A percentile compares a stretch with the other conserved stretches of the same genome.
phyloP scores from a whole-genome alignment of 2,797 vertebrate genomes.

The Melanotaenia nigrans region DNA sequence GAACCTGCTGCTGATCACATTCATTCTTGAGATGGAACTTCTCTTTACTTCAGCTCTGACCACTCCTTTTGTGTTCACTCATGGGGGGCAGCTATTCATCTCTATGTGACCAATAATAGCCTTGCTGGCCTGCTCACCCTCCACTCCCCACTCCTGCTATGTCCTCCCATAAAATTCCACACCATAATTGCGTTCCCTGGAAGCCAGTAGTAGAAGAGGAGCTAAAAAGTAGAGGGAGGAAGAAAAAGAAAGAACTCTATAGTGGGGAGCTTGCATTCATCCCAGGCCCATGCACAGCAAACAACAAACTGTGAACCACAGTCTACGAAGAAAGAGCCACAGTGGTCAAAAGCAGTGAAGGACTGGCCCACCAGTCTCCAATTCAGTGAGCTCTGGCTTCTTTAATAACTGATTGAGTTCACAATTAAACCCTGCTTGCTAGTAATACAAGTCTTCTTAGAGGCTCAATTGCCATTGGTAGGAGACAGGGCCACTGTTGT shows the following conservation, averaged over 20 bases:
- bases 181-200: slow-evolving; percentile 78
- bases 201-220: slow-evolving; percentile 70
- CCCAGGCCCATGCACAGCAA: slow-evolving; percentile 78
- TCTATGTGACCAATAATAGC: slow-evolving; percentile 81
- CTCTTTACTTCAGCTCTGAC: slow-evolving; percentile 74
- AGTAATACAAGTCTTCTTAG: slow-evolving; percentile 85
- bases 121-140: slow-evolving; percentile 64
- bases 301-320: slow-evolving; percentile 81
- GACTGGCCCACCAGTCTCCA: slow-evolving; percentile 79
- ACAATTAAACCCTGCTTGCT: slow-evolving; percentile 87
- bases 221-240: slow-evolving; percentile 69
- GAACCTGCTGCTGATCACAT: slow-evolving; percentile 54
- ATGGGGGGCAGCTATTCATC: slow-evolving; percentile 71
- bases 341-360: slow-evolving; percentile 83
- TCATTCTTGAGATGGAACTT: slow-evolving; percentile 73
- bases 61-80: slow-evolving; percentile 78
- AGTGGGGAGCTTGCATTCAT: slow-evolving; percentile 77
- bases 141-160: slow-evolving; percentile 57
- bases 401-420: slow-evolving; percentile 84
- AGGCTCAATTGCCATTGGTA: slow-evolving; percentile 77
- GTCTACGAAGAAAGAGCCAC: slow-evolving; percentile 76
- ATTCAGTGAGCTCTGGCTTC: slow-evolving; percentile 80
- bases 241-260: slow-evolving; percentile 72
- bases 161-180: slow-evolving; percentile 77
- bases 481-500: slow-evolving; percentile 87